A percentile compares a stretch with the other conserved stretches of the same genome.
Evolutionary conservation across 2,888 invertebrate species (phyloP).

Genomic region (Halictus quadricinctus): DNA sequence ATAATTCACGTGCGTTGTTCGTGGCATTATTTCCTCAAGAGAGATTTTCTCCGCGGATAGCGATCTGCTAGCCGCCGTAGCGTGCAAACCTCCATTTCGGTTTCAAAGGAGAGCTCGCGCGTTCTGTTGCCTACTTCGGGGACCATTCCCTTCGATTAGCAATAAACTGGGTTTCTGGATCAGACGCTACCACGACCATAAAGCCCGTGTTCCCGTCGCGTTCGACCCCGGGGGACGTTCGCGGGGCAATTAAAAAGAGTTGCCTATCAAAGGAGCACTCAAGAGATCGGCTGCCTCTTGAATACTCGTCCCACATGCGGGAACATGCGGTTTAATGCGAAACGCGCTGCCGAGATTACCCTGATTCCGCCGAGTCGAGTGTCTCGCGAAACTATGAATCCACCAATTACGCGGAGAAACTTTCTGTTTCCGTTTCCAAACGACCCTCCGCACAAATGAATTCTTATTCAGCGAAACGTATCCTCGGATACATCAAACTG

Average conservation of each 20-base stretch:
- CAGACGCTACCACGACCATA: not conserved
- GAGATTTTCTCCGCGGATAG: not conserved
- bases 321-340: not conserved
- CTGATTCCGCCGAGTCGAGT: not conserved
- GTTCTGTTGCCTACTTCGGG: not conserved
- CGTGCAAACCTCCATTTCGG: not conserved
- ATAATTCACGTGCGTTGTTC: not conserved
- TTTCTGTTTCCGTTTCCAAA: not conserved
- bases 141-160: slow-evolving; percentile 7
- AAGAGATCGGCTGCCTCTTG: slow-evolving; percentile 2
- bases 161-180: not conserved
- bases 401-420: not conserved
- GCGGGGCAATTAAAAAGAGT: slow-evolving; percentile 11
- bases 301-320: not conserved
- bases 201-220: not conserved
- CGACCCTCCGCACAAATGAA: not conserved
- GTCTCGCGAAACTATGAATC: not conserved
- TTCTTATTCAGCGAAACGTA: not conserved
- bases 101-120: not conserved
- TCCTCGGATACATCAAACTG: not conserved
- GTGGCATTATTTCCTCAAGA: not conserved
- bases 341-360: not conserved
- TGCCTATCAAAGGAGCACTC: slow-evolving; percentile 8
- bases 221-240: not conserved
- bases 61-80: not conserved